Conservation (phyloP, 1,140 invertebrate genomes). For the Zaprionus ghesquierei region DNA sequence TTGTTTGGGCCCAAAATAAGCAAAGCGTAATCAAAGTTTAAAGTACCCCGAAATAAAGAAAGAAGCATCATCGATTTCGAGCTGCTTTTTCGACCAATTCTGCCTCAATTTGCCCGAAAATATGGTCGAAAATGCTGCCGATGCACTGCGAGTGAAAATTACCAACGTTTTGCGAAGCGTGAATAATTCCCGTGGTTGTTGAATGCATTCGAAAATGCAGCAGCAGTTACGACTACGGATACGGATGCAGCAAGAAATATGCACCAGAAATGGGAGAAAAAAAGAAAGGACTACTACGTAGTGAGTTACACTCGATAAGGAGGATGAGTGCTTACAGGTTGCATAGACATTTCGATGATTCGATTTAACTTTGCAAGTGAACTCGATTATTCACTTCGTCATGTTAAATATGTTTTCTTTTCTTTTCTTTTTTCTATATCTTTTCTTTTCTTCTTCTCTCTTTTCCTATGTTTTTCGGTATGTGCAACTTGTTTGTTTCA, state of each 20-base stretch:
- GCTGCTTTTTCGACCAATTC: no score
- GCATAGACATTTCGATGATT: not conserved
- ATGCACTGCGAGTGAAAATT: constrained; percentile 17
- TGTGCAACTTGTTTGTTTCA: not conserved
- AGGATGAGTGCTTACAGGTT: no score
- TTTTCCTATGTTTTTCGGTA: no score
- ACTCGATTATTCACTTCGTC: not conserved
- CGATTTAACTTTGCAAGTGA: not conserved
- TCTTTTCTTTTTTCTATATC: no score
- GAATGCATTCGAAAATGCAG: not conserved
- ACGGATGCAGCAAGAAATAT: not conserved
- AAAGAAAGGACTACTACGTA: not conserved
- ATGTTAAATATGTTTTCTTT: not conserved
- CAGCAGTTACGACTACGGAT: not conserved
- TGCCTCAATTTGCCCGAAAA: no score
- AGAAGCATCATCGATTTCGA: no score
- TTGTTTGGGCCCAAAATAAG: not conserved
- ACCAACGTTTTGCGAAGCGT: constrained; percentile 33
- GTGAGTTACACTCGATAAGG: not conserved
- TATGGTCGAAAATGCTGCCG: not conserved
- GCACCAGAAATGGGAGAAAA: not conserved
- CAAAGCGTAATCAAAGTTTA: no score
- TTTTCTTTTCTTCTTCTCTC: no score
- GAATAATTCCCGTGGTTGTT: constrained; percentile 22
- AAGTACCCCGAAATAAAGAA: no score